Conservation (phyloP, 2,888 invertebrate genomes). For the Auanema freiburgensis region DNA sequence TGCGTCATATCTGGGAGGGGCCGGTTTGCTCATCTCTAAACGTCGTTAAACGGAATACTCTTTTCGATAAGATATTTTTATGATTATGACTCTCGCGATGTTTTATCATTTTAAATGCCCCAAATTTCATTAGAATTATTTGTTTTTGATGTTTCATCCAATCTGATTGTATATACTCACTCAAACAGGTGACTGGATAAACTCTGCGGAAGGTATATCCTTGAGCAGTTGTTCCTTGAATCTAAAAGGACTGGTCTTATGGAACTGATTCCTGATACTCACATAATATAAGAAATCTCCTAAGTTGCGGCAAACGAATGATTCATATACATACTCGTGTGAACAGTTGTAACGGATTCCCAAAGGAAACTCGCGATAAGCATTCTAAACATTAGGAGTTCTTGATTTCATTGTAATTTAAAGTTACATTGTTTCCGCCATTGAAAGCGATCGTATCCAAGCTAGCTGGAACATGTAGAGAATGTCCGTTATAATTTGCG, state of each 20-base stretch:
- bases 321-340: constrained; percentile 40
- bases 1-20: too few species aligned
- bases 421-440: constrained; percentile 27
- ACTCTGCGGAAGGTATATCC: constrained; percentile 50
- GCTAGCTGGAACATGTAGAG: constrained; percentile 12
- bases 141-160: not conserved
- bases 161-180: constrained; percentile 20
- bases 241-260: constrained; percentile 19
- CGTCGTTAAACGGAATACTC: too few species aligned
- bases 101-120: not conserved
- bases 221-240: constrained; percentile 37
- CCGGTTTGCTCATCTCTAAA: too few species aligned
- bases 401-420: not conserved
- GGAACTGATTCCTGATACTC: constrained; percentile 23
- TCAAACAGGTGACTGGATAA: constrained; percentile 32
- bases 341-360: constrained; percentile 42
- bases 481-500: too few species aligned
- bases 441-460: constrained; percentile 24
- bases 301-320: constrained; percentile 31
- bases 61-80: too few species aligned
- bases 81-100: not conserved
- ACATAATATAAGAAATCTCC: constrained; percentile 16
- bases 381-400: constrained; percentile 20
- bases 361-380: constrained; percentile 31
- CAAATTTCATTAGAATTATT: not conserved